Conservation (phyloP, 2,113 vertebrate genomes). For the Myanophis thanlyinensis region DNA sequence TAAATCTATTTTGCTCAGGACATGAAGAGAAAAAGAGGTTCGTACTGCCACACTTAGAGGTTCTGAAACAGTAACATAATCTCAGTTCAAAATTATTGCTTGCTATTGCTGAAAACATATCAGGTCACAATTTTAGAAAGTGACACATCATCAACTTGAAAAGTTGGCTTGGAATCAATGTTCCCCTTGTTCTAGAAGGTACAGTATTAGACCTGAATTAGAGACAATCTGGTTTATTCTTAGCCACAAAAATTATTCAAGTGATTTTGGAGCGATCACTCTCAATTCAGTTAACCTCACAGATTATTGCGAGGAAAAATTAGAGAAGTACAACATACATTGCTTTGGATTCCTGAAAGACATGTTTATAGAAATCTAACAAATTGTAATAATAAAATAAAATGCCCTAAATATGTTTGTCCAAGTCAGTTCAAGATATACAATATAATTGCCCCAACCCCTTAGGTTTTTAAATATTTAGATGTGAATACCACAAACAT, state of each 20-base stretch:
- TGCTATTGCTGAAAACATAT: background rate
- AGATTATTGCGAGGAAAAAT: background rate
- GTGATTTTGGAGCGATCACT: background rate
- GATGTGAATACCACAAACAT: background rate
- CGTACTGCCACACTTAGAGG: constrained; percentile 70
- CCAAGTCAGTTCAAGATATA: background rate
- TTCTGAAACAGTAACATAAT: constrained; percentile 60
- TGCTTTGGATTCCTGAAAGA: background rate
- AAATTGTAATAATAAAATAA: background rate
- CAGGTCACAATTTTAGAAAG: constrained; percentile 16
- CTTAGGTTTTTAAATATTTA: background rate
- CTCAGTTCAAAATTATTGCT: constrained; percentile 30
- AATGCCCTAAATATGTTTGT: background rate
- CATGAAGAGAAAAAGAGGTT: constrained; percentile 77
- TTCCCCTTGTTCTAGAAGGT: background rate
- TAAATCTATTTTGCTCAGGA: constrained; percentile 84
- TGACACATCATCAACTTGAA: background rate
- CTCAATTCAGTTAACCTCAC: background rate
- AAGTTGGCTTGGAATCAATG: background rate
- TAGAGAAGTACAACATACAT: background rate
- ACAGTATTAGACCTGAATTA: background rate
- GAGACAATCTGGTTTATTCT: background rate
- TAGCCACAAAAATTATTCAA: background rate
- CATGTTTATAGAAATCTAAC: background rate
- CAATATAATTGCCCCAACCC: fast-evolving